These are phyloP conservation scores for Pardalotus punctatus DNA, from an alignment of 2,113 vertebrate genomes.

Conservation along the genomic window DNA sequence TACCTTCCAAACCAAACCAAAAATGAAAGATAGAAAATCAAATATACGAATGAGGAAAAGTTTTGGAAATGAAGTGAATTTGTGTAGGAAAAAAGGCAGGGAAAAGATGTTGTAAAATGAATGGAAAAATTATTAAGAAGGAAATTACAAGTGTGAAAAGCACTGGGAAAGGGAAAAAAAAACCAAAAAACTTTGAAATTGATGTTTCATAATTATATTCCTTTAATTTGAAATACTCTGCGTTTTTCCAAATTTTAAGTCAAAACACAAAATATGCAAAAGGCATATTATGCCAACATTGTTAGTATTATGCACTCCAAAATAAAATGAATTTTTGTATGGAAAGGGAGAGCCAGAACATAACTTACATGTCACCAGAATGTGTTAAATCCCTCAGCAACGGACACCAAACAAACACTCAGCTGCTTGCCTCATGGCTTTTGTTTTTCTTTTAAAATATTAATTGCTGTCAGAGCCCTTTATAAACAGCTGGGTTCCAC, in stretches of 20 bases:
- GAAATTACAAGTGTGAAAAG: background rate
- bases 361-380: background rate
- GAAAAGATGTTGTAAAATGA: background rate
- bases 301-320: background rate
- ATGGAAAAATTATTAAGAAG: background rate
- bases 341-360: background rate
- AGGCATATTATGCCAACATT: accelerated
- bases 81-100: background rate
- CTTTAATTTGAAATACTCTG: background rate
- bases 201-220: background rate
- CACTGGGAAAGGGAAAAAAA: background rate
- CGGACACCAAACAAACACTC: background rate
- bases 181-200: accelerated
- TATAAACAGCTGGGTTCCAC: background rate
- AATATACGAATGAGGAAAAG: background rate
- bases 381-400: background rate
- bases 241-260: background rate
- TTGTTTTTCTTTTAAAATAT: background rate
- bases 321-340: background rate
- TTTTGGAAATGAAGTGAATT: background rate
- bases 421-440: background rate
- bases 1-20: background rate
- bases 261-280: background rate
- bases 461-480: background rate
- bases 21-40: background rate